These are phyloP conservation scores for Karalla daura DNA, from an alignment of 2,797 vertebrate genomes.

Conservation along the genomic window DNA sequence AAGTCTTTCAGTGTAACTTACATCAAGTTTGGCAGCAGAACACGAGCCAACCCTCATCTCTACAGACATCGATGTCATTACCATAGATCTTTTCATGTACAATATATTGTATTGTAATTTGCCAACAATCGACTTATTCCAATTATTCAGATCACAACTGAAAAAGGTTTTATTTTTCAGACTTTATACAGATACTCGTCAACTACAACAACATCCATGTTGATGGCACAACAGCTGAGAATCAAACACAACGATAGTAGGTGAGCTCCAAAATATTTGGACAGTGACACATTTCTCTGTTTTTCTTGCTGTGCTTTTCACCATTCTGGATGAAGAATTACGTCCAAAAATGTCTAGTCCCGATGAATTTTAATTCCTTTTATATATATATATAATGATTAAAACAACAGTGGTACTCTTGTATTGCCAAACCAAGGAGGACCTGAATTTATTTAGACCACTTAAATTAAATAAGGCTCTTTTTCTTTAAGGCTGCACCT, in stretches of 20 bases:
- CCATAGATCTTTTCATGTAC: conserved; percentile 1
- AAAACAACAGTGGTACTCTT: conserved; percentile 16
- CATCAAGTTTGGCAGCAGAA: conserved; percentile 26
- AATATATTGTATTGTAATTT: conserved; percentile 6
- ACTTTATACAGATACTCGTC: conserved; percentile 15
- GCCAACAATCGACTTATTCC: conserved; percentile 1
- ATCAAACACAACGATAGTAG: conserved; percentile 12
- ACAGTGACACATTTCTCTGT: background rate
- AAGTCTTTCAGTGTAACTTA: conserved; percentile 46
- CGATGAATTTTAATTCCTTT: conserved; percentile 25
- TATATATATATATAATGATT: conserved; percentile 2
- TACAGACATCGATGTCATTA: conserved; percentile 9
- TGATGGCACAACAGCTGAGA: conserved; percentile 18
- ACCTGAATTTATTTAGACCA: conserved; percentile 9
- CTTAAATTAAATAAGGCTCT: conserved; percentile 13
- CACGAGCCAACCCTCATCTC: conserved; percentile 18
- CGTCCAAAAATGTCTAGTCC: conserved; percentile 4
- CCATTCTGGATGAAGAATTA: background rate
- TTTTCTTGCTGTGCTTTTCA: conserved; percentile 34
- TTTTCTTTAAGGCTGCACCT: conserved; percentile 15
- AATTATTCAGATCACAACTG: conserved; percentile 17
- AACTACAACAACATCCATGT: conserved; percentile 27
- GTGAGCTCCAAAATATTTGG: conserved; percentile 23
- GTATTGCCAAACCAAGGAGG: conserved; percentile 11
- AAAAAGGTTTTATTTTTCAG: conserved; percentile 25